Conservation (phyloP, 2,113 vertebrate species). For the Pangasianodon hypophthalmus region DNA sequence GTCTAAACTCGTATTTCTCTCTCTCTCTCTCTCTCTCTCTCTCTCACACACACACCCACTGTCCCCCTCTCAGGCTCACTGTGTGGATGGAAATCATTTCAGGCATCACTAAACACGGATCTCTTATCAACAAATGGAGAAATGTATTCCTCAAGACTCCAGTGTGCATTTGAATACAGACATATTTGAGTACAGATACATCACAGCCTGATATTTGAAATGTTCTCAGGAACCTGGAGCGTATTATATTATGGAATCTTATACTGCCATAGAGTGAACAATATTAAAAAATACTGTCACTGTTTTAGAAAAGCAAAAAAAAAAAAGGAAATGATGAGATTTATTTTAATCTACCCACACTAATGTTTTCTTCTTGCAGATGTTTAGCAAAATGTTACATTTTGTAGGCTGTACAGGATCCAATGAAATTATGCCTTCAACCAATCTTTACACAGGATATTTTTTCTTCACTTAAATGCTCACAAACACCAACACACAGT, state of each 20-base stretch:
- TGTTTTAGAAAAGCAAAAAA: background rate
- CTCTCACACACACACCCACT: conserved; percentile 31
- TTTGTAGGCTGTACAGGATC: background rate
- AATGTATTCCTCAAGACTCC: conserved; percentile 69
- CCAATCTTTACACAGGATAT: background rate
- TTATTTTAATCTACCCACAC: background rate
- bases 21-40: conserved; percentile 26
- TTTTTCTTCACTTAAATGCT: background rate
- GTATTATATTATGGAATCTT: conserved; percentile 52
- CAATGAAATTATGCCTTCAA: background rate
- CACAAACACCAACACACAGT: background rate
- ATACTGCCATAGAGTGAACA: conserved; percentile 24
- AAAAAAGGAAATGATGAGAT: background rate
- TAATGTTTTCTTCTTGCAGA: background rate
- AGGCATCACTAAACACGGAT: conserved; percentile 71
- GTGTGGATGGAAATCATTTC: conserved; percentile 71
- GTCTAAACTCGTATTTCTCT: background rate
- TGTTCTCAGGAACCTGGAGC: conserved; percentile 25
- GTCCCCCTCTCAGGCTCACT: conserved; percentile 51
- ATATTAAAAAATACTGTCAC: background rate
- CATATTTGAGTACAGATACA: conserved; percentile 66
- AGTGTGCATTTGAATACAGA: conserved; percentile 69
- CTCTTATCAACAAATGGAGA: conserved; percentile 72
- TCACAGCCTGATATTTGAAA: conserved; percentile 36
- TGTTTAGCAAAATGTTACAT: background rate